A percentile compares a stretch with the other conserved stretches of the same genome.
Evolutionary conservation across 2,888 invertebrate genomes (phyloP).

Genomic region (Sinotaia quadrata): DNA sequence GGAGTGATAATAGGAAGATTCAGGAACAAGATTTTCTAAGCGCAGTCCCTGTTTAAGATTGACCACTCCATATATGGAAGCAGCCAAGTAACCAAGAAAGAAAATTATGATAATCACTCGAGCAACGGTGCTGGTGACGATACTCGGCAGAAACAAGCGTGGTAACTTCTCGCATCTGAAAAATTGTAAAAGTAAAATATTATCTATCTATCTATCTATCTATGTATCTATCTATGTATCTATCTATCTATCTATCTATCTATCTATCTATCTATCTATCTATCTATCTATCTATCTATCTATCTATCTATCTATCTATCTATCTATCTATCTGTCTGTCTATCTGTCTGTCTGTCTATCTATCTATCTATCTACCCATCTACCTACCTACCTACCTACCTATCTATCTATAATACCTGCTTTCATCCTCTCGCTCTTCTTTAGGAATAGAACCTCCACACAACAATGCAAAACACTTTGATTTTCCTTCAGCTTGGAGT

Average conservation of each 20-base stretch:
- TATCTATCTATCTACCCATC: too few relatives aligned
- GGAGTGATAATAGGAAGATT: constrained; percentile 51
- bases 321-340: too few relatives aligned
- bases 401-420: too few relatives aligned
- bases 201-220: too few relatives aligned
- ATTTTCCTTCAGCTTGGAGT: constrained; percentile 32
- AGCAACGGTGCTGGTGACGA: not conserved
- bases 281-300: too few relatives aligned
- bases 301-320: too few relatives aligned
- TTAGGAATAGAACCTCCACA: constrained; percentile 48
- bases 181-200: too few relatives aligned
- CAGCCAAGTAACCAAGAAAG: constrained; percentile 42
- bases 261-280: too few relatives aligned
- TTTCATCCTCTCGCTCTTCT: constrained; percentile 43
- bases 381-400: too few relatives aligned
- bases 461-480: constrained; percentile 63
- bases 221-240: too few relatives aligned
- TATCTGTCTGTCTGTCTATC: too few relatives aligned
- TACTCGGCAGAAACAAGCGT: not conserved
- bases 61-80: constrained; percentile 52
- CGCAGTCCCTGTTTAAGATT: constrained; percentile 53
- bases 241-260: too few relatives aligned
- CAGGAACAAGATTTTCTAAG: constrained; percentile 49
- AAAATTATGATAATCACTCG: not conserved
- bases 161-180: constrained; percentile 51